These are phyloP conservation scores for Macropodus opercularis DNA, from an alignment of 2,797 vertebrate genomes.

Conservation along the genomic window DNA sequence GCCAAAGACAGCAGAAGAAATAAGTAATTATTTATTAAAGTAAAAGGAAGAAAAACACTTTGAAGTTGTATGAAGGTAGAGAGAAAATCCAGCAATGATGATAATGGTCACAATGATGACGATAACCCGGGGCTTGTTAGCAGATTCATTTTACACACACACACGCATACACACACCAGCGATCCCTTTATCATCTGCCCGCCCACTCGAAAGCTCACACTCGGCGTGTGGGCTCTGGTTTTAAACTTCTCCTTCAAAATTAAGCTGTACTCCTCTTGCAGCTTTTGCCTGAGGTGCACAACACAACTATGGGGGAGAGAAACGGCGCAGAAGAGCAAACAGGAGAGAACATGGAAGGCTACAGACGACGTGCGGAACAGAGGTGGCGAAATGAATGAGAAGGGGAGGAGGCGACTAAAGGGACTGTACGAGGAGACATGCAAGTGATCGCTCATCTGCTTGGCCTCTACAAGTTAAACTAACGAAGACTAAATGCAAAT, in stretches of 20 bases:
- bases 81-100: slow-evolving; percentile 30
- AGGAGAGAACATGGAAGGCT: slow-evolving; percentile 7
- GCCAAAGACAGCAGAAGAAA: slow-evolving; percentile 19
- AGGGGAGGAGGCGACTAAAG: not conserved
- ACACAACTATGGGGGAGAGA: slow-evolving; percentile 37
- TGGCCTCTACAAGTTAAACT: slow-evolving; percentile 1
- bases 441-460: slow-evolving; percentile 7
- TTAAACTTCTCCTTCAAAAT: slow-evolving; percentile 62
- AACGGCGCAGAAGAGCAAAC: slow-evolving; percentile 34
- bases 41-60: slow-evolving; percentile 23
- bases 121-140: slow-evolving; percentile 60
- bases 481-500: slow-evolving; percentile 17
- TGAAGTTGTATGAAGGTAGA: slow-evolving; percentile 16
- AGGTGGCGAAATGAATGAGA: slow-evolving; percentile 10
- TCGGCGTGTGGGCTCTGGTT: slow-evolving; percentile 48
- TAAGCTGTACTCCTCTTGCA: slow-evolving; percentile 56
- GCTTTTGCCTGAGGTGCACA: slow-evolving; percentile 55
- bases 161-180: slow-evolving; percentile 44
- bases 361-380: slow-evolving; percentile 7
- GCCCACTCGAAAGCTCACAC: slow-evolving; percentile 55
- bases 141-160: slow-evolving; percentile 47
- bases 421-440: not conserved
- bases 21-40: slow-evolving; percentile 31
- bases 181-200: slow-evolving; percentile 49
- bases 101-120: slow-evolving; percentile 52